Conservation (phyloP, 2,888 invertebrate genomes). For the Cheilosia urbana region DNA sequence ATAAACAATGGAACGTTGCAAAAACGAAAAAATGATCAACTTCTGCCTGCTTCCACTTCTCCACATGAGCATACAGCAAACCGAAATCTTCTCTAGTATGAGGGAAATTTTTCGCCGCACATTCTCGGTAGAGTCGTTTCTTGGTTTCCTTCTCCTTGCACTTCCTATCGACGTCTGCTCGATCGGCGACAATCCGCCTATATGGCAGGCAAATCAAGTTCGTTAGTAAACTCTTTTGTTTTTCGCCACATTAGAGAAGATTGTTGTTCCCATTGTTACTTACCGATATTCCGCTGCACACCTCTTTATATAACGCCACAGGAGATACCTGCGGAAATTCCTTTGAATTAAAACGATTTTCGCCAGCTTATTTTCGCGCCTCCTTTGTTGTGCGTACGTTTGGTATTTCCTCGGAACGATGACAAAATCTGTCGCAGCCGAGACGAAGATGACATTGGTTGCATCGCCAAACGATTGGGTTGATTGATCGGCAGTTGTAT, state of each 20-base stretch:
- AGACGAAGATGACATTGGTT: constrained; percentile 84
- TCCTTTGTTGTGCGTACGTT: constrained; percentile 87
- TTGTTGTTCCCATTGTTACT: constrained; percentile 2
- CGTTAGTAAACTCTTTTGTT: constrained; percentile 53
- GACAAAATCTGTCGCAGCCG: constrained; percentile 87
- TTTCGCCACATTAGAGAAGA: background rate
- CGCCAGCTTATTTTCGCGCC: constrained; percentile 85
- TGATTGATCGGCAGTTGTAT: constrained; percentile 81
- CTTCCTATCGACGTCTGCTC: constrained; percentile 78
- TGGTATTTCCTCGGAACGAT: constrained; percentile 87
- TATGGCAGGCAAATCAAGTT: constrained; percentile 11
- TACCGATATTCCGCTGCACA: constrained; percentile 85
- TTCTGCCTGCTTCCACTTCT: constrained; percentile 82
- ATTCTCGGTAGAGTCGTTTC: constrained; percentile 85
- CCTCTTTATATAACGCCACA: constrained; percentile 84
- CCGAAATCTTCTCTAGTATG: constrained; percentile 89
- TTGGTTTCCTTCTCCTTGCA: constrained; percentile 79
- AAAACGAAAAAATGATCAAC: constrained; percentile 39
- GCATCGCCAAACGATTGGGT: constrained; percentile 82
- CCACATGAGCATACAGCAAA: constrained; percentile 86
- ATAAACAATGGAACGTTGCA: background rate
- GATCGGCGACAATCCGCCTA: constrained; percentile 84
- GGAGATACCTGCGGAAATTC: constrained; percentile 81
- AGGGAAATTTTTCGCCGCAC: constrained; percentile 89
- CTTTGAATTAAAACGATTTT: constrained; percentile 88